Evolutionary conservation across 2,797 vertebrate genomes (phyloP), one percentile per base, ranked within the genome.

Genomic region (Eidolon dupreanum): DNA sequence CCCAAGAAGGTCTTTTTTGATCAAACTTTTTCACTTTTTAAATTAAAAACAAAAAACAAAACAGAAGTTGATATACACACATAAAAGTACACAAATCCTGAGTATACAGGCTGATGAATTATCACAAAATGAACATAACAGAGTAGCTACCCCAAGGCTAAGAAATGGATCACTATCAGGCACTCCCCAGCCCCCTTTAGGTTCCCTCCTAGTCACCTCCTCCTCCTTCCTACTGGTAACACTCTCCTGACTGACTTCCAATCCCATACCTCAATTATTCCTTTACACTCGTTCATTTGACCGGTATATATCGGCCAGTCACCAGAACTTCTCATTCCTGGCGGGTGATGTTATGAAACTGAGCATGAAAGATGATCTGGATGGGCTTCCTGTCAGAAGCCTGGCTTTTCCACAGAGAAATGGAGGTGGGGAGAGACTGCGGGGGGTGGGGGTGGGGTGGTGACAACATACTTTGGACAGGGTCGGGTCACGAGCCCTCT

Each of bases 351-450:
- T 95, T 75, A 85, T 91, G 90, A 49, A 95, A 49, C 59, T 59
- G 92, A 78, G 75, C n/a, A 12, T 0, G 3, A 82, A 33, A 87
- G 92, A 66, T 6, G 55, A 82, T 46, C 90, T 90, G 41, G 61
- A 17, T 57, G 96, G 94, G 38, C 36, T 36, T 97, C 82, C 93
- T 96, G 87, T 41, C 16, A 26, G 94, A 94, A 8, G 71, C 59
- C 22, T 19, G 57, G 38, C 63, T 74, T 94, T 95, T 49, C 49
- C 49, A 49, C 49, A 49, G 49, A 15, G 49, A 49, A 16, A 49
- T 49, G 49, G 49, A 49, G 49, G 49, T 49, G 49, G 49, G 49
- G 49, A 49, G 15, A 15, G 49, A 49, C 49, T 49, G 49, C 4
- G 15, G 49, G 49, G 15, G 15, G 5, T 49, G 49, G 49, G 49